phyloP scores from a whole-genome alignment of 2,113 vertebrate species.

The Globicephala melas region DNA sequence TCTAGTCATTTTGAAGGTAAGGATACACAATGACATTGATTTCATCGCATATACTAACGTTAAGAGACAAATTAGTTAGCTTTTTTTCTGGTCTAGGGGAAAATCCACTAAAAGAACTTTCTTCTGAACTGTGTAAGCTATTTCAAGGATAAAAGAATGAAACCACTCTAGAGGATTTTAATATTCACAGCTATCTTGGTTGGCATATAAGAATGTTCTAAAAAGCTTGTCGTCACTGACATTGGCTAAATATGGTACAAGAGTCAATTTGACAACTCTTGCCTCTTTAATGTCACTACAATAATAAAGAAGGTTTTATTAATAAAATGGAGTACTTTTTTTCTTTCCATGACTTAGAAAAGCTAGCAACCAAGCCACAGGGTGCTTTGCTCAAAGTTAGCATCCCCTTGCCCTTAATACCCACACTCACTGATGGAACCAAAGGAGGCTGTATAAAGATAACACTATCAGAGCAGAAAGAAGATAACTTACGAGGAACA shows the following conservation, averaged over 20 bases:
- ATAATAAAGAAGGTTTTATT: background rate
- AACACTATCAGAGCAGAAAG: background rate
- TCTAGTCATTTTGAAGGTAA: background rate
- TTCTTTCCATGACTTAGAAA: background rate
- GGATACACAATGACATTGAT: background rate
- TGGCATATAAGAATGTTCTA: background rate
- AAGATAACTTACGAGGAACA: constrained; percentile 90
- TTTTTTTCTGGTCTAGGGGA: background rate
- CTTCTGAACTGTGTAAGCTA: background rate
- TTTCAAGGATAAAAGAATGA: background rate
- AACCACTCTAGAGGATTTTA: background rate
- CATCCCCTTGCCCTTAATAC: background rate
- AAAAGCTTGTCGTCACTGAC: background rate
- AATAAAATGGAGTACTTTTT: background rate
- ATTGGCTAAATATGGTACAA: background rate
- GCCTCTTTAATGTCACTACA: background rate
- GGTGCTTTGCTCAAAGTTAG: background rate
- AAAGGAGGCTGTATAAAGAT: rapidly evolving
- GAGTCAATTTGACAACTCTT: background rate
- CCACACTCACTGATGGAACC: background rate
- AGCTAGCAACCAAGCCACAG: background rate
- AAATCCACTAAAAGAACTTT: background rate
- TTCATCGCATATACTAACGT: background rate
- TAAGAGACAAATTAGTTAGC: background rate
- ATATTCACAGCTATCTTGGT: background rate